phyloP scores from a whole-genome alignment of 2,797 vertebrate species.

The Dryobates pubescens region DNA sequence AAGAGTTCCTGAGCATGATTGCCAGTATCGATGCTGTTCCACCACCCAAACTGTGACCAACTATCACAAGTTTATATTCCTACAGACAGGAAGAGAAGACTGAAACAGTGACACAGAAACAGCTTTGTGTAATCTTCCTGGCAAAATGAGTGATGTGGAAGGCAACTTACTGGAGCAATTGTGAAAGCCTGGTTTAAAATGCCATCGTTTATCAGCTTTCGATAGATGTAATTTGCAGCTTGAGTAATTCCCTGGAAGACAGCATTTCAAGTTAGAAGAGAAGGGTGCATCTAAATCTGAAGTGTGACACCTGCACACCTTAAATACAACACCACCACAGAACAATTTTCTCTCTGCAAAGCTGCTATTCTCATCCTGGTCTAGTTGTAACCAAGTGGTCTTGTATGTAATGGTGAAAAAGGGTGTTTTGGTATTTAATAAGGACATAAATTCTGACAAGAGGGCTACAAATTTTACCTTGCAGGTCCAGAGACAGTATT shows the following conservation, averaged over 20 bases:
- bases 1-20: slow-evolving; percentile 83
- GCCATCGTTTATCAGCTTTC: slow-evolving; percentile 88
- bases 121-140: background rate
- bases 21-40: slow-evolving; percentile 90
- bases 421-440: background rate
- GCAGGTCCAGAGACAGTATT: background rate
- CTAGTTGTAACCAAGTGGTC: background rate
- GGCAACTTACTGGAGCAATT: slow-evolving; percentile 87
- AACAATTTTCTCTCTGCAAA: background rate
- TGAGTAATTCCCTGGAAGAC: slow-evolving; percentile 90
- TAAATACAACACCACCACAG: background rate
- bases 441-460: background rate
- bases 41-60: slow-evolving; percentile 95
- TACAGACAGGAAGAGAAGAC: slow-evolving; percentile 57
- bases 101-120: background rate
- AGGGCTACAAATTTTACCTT: background rate
- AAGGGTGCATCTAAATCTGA: background rate
- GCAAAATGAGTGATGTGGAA: background rate
- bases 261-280: background rate
- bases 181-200: slow-evolving; percentile 95
- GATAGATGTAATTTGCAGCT: slow-evolving; percentile 90
- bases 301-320: rapidly evolving
- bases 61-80: slow-evolving; percentile 93
- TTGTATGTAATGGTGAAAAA: background rate
- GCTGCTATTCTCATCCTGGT: background rate